Conservation (phyloP, 35 echinoderm and acorn worm genomes). For the Lytechinus pictus region DNA sequence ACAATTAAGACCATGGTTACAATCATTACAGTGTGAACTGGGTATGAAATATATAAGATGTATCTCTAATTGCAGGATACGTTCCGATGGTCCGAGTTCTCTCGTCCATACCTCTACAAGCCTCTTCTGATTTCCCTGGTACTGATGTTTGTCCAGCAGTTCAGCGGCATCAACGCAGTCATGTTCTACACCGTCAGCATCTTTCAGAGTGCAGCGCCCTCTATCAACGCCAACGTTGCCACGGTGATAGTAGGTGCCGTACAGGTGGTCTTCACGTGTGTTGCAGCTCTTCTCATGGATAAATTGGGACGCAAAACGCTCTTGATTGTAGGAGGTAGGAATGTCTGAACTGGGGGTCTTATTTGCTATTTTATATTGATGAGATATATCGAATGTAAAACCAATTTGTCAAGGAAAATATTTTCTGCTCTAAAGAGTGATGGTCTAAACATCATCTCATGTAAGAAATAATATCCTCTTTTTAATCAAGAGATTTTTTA, state of each 20-base stretch:
- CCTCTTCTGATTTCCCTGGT: conserved; percentile 74
- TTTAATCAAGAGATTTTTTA: too few relatives aligned
- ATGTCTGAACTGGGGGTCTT: too few relatives aligned
- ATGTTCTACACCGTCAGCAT: conserved; percentile 93
- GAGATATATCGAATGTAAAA: too few relatives aligned
- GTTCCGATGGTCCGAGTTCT: conserved; percentile 73
- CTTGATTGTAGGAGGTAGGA: conserved; percentile 28
- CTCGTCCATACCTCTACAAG: conserved; percentile 59
- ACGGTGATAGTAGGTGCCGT: conserved; percentile 83
- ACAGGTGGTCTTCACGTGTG: conserved; percentile 75
- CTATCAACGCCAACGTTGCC: conserved; percentile 62
- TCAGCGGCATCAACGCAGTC: conserved; percentile 96
- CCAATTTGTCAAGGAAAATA: too few relatives aligned
- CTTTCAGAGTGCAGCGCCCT: conserved; percentile 63
- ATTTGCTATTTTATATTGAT: too few relatives aligned
- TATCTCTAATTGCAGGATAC: conserved; percentile 77
- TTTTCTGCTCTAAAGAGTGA: too few relatives aligned
- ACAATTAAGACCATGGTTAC: too few relatives aligned
- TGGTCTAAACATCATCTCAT: too few relatives aligned
- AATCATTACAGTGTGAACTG: too few relatives aligned
- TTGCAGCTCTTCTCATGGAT: conserved; percentile 85
- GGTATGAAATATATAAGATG: too few relatives aligned
- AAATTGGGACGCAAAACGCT: conserved; percentile 75
- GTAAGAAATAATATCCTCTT: too few relatives aligned
- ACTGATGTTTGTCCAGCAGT: conserved; percentile 97